phyloP scores from a whole-genome alignment of 2,797 vertebrate genomes.

The Pangasius mekongensis region DNA sequence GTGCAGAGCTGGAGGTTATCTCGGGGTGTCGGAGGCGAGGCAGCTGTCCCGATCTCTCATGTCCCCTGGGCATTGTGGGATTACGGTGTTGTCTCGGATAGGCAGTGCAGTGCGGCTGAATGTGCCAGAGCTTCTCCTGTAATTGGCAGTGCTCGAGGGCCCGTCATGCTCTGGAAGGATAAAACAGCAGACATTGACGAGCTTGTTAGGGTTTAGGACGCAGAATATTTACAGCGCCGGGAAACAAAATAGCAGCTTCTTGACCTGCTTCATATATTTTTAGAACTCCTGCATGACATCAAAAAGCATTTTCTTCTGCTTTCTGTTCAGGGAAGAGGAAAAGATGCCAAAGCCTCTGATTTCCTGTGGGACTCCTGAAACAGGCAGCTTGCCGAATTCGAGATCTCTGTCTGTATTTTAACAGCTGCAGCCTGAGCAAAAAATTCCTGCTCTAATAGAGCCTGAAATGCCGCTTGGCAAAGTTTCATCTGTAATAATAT shows the following conservation, averaged over 20 bases:
- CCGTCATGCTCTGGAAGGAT: slow-evolving; percentile 47
- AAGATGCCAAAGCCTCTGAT: slow-evolving; percentile 45
- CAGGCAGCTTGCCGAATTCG: slow-evolving; percentile 39
- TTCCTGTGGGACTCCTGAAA: slow-evolving; percentile 53
- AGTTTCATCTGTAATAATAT: slow-evolving; percentile 43
- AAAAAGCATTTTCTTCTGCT: slow-evolving; percentile 35
- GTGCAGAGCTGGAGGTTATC: slow-evolving; percentile 24
- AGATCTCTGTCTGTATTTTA: slow-evolving; percentile 47
- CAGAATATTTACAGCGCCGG: slow-evolving; percentile 50
- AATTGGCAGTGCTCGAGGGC: slow-evolving; percentile 61
- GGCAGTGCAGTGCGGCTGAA: slow-evolving; percentile 44
- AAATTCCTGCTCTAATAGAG: slow-evolving; percentile 57
- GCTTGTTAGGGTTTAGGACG: slow-evolving; percentile 53
- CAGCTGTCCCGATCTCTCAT: slow-evolving; percentile 34
- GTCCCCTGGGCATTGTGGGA: slow-evolving; percentile 51
- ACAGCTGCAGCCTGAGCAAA: slow-evolving; percentile 47
- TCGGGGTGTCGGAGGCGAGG: slow-evolving; percentile 39
- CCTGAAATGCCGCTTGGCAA: slow-evolving; percentile 56
- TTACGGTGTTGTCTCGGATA: slow-evolving; percentile 53
- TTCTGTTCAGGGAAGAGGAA: slow-evolving; percentile 31
- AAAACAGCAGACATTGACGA: slow-evolving; percentile 35
- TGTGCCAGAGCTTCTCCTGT: slow-evolving; percentile 49
- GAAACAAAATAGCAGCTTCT: slow-evolving; percentile 50
- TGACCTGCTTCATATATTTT: slow-evolving; percentile 52
- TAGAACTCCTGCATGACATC: slow-evolving; percentile 49